Conservation (phyloP, 2,888 invertebrate genomes). For the Sphaerophoria taeniata region DNA sequence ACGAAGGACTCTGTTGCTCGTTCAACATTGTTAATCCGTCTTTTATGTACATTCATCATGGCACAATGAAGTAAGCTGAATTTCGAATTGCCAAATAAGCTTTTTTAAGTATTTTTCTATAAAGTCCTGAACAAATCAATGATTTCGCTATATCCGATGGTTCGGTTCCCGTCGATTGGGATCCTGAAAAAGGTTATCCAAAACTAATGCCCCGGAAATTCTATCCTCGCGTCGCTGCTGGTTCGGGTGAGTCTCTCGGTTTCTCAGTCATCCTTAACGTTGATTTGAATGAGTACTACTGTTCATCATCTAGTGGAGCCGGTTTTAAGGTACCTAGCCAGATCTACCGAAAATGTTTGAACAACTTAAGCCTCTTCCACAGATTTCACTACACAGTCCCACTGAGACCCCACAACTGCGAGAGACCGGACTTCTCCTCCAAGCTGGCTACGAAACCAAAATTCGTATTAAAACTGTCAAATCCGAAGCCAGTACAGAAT, state of each 20-base stretch:
- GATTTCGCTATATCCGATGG: constrained; percentile 43
- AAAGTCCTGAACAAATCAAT: not conserved
- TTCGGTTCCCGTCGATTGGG: constrained; percentile 86
- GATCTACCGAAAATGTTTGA: not conserved
- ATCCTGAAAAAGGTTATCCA: constrained; percentile 88
- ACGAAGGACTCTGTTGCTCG: constrained; percentile 93
- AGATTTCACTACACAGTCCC: constrained; percentile 79
- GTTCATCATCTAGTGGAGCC: constrained; percentile 88
- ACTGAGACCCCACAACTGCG: constrained; percentile 80
- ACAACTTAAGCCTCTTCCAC: not conserved
- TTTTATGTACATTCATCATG: constrained; percentile 77
- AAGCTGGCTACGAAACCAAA: constrained; percentile 79
- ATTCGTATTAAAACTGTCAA: constrained; percentile 79
- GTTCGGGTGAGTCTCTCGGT: constrained; percentile 89
- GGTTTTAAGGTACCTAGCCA: constrained; percentile 78
- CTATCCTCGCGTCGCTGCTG: constrained; percentile 83
- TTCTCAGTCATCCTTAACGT: constrained; percentile 88
- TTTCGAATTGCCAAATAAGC: not conserved
- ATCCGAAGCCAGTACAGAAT: constrained; percentile 76
- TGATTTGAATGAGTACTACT: constrained; percentile 89
- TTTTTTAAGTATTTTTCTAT: not conserved
- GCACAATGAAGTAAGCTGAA: constrained; percentile 55
- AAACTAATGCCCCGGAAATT: constrained; percentile 83
- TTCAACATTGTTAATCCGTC: constrained; percentile 89
- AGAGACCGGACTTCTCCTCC: constrained; percentile 78